Percentiles rank a stretch among this genome's conserved stretches.
These are phyloP conservation scores for Eclectus roratus DNA, from an alignment of 2,113 vertebrate species.

Conservation along the genomic window DNA sequence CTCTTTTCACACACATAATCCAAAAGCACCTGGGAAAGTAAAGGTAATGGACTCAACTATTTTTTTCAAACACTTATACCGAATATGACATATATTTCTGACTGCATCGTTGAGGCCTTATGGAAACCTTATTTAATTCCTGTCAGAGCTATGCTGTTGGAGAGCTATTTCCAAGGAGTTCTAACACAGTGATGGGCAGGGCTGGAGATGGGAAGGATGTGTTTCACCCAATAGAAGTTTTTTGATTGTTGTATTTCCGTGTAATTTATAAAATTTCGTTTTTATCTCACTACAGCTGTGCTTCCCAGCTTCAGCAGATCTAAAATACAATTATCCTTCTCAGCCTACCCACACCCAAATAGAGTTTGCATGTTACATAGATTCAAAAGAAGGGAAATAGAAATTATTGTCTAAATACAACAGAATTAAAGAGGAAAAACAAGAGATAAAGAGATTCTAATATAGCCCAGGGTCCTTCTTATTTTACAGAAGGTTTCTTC, in stretches of 20 bases:
- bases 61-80: not conserved
- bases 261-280: not conserved
- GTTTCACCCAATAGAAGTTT: not conserved
- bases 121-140: not conserved
- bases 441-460: not conserved
- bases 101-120: not conserved
- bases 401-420: not conserved
- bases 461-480: not conserved
- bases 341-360: not conserved
- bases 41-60: not conserved
- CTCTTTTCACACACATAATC: not conserved
- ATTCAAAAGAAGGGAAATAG: not conserved
- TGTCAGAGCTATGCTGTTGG: not conserved
- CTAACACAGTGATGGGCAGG: not conserved
- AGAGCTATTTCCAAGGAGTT: not conserved
- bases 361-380: accelerated
- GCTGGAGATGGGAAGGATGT: not conserved
- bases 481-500: not conserved
- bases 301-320: not conserved
- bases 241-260: not conserved
- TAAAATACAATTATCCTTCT: not conserved
- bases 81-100: not conserved
- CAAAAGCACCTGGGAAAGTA: not conserved
- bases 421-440: not conserved
- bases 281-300: not conserved